Percentiles rank a stretch among this genome's conserved stretches.
Conservation (phyloP, 2,113 vertebrate genomes). For the Spizaetus ornatus region DNA sequence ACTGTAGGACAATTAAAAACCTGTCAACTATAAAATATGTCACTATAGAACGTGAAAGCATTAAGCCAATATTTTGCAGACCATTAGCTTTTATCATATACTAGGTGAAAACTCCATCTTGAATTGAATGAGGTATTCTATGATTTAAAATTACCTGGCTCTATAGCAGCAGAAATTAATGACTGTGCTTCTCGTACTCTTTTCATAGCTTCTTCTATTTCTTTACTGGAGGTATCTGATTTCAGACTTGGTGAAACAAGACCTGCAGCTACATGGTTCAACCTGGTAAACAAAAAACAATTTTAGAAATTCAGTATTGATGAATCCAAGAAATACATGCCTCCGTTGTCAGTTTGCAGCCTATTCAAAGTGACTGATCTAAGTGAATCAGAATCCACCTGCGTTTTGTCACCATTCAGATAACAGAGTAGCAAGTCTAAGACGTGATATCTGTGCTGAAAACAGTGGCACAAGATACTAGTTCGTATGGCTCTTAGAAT, state of each 20-base stretch:
- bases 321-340: accelerated
- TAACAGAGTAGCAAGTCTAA: too few relatives aligned
- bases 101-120: neutral
- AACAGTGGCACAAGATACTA: neutral
- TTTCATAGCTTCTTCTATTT: constrained; percentile 99
- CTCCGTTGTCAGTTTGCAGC: accelerated
- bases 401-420: neutral
- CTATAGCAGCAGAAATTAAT: constrained; percentile 95
- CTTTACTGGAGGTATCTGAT: constrained; percentile 92
- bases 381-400: too few relatives aligned
- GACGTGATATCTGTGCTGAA: neutral
- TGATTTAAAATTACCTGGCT: constrained; percentile 82
- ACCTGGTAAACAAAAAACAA: constrained; percentile 58
- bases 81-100: accelerated
- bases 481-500: neutral
- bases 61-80: accelerated
- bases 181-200: constrained; percentile 96
- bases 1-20: neutral
- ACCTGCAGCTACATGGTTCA: constrained; percentile 92
- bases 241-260: constrained; percentile 90
- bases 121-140: neutral
- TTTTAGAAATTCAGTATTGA: accelerated
- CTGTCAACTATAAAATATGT: neutral
- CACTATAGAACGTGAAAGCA: neutral
- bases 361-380: neutral